Evolutionary conservation across 92 coral and sea anemone species (phyloP), one percentile per base, ranked within the genome.

Genomic region (Hydrozoanthus gracilis): DNA sequence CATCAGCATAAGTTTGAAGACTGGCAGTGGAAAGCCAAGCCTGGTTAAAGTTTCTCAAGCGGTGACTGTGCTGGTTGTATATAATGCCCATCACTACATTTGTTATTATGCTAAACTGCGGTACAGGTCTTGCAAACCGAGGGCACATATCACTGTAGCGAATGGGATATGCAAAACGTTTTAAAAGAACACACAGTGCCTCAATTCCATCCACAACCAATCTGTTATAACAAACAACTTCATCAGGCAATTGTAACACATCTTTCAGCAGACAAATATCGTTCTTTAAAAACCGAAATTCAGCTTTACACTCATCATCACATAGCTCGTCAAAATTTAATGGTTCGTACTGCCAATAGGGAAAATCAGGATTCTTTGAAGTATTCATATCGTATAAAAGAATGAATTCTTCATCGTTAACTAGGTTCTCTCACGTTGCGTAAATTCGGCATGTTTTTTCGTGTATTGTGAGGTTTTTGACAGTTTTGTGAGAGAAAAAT

Each of bases 251-350:
- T 86, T 87, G 89, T 10, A 90, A 70, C 18, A 76, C 87, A 86
- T 90, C 87, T 11, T 60, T 60, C n/a, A 60, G n/a, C 11, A 78
- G 56, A 56, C 87, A 87, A 76, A 91, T 83, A 65, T 87, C 89
- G 70, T 71, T 88, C 86, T 84, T 91, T 60, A 84, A 64, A 58
- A 88, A 91, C 49, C 90, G 90, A 88, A 91, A 91, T 64, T 91
- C 89, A 39, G 87, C 88, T 78, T 77, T 73, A 67, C 89, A 91
- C 71, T 91, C 94, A 71, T 88, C 91, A 65, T 88, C 87, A 44
- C 74, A 86, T 48, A 90, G 66, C 16, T 64, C 16, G 73, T 90
- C 93, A 66, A 90, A 79, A 58, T 90, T 88, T 76, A 90, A 87
- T 7, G 49, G 75, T 61, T 90, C 89, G 87, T 87, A 90, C 72